Conservation (phyloP, 2,888 invertebrate genomes). For the Adela reaumurella region DNA sequence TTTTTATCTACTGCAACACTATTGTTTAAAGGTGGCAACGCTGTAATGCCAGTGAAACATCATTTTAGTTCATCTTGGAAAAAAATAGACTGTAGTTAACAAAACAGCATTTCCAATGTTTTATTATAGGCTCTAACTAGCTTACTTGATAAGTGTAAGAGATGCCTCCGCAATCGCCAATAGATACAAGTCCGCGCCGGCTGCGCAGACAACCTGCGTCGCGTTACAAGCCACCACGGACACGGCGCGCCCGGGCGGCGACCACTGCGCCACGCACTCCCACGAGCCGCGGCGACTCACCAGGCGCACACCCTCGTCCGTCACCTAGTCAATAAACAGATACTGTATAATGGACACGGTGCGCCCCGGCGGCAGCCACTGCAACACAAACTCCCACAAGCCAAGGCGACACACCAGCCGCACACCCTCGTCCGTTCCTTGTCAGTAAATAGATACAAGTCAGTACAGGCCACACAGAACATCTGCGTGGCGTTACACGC, state of each 20-base stretch:
- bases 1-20: too few species aligned
- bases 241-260: constrained; percentile 58
- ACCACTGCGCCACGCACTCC: constrained; percentile 48
- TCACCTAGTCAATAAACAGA: constrained; percentile 42
- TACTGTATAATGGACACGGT: too few species aligned
- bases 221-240: constrained; percentile 85
- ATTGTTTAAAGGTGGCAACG: too few species aligned
- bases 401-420: constrained; percentile 20
- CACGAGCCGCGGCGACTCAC: constrained; percentile 20
- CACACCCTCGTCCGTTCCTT: constrained; percentile 57
- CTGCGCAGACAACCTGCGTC: constrained; percentile 76
- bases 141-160: constrained; percentile 57
- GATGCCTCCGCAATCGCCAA: constrained; percentile 67
- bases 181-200: constrained; percentile 83
- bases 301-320: constrained; percentile 48
- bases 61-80: too few species aligned
- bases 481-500: constrained; percentile 74
- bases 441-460: constrained; percentile 73
- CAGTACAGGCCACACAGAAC: constrained; percentile 84
- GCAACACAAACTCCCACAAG: constrained; percentile 41
- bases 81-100: too few species aligned
- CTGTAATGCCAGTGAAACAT: too few species aligned
- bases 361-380: constrained; percentile 40
- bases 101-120: too few species aligned
- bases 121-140: too few species aligned